Evolutionary conservation across 2,888 invertebrate genomes (phyloP).

Genomic region (Mechanitis mazaeus): DNA sequence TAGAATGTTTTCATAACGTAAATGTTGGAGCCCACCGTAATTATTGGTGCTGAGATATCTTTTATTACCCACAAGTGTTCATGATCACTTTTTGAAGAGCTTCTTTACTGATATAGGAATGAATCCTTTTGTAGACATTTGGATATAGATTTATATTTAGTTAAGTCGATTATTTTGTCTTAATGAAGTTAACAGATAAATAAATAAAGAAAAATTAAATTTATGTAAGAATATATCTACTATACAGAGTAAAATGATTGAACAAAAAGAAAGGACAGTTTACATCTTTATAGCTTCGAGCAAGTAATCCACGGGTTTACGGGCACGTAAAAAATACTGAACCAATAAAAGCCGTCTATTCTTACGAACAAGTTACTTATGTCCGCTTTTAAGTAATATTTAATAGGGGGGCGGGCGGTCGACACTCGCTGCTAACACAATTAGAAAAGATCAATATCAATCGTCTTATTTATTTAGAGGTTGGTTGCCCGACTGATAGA

Average conservation of each 20-base stretch:
- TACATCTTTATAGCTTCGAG: slow-evolving; percentile 2
- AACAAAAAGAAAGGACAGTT: slow-evolving; percentile 4
- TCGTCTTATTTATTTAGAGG: slow-evolving; percentile 50
- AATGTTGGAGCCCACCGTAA: too few species aligned
- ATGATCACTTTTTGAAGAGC: too few species aligned
- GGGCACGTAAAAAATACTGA: slow-evolving; percentile 39
- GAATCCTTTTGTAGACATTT: too few species aligned
- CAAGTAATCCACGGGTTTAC: slow-evolving; percentile 29
- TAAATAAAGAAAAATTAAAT: too few species aligned
- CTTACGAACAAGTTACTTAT: slow-evolving; percentile 52
- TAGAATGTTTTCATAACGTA: too few species aligned
- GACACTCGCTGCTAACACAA: slow-evolving; percentile 56
- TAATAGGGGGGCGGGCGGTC: slow-evolving; percentile 56
- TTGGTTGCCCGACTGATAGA: slow-evolving; percentile 9
- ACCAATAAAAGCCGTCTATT: slow-evolving; percentile 36
- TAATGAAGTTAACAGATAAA: too few species aligned
- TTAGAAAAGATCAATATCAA: slow-evolving; percentile 68
- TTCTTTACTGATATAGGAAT: too few species aligned
- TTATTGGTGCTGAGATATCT: too few species aligned
- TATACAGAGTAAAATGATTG: neutral
- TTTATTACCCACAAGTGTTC: too few species aligned
- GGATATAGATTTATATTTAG: too few species aligned
- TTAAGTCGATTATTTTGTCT: too few species aligned
- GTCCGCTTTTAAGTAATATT: slow-evolving; percentile 61
- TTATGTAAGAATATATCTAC: too few species aligned